Percentiles rank a stretch among this genome's conserved stretches.
These are phyloP conservation scores for Perizoma affinitatum DNA, from an alignment of 2,888 invertebrate species.

Conservation along the genomic window DNA sequence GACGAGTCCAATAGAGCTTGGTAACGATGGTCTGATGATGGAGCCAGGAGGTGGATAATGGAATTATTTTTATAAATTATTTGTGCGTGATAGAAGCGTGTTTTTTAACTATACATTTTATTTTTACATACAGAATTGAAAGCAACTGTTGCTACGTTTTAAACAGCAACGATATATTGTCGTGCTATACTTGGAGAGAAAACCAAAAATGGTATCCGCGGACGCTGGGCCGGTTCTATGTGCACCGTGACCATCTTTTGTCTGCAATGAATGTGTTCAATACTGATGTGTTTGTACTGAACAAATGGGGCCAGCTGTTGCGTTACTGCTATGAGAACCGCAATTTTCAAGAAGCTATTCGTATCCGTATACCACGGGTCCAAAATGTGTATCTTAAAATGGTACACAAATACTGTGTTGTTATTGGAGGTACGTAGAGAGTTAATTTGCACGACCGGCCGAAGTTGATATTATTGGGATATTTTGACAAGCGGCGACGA, in stretches of 20 bases:
- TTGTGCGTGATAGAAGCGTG: too few relatives aligned
- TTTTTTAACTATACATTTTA: background rate
- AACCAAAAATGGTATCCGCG: conserved; percentile 32
- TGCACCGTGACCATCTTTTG: conserved; percentile 28
- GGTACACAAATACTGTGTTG: conserved; percentile 45
- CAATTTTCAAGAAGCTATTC: conserved; percentile 18
- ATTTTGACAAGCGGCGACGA: too few relatives aligned
- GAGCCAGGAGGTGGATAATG: too few relatives aligned
- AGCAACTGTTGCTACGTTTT: conserved; percentile 46
- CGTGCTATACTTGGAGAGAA: conserved; percentile 5
- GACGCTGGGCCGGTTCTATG: conserved; percentile 43
- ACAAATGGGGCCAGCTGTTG: conserved; percentile 42
- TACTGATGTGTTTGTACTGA: conserved; percentile 44
- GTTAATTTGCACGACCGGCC: too few relatives aligned
- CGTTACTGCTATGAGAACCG: conserved; percentile 23
- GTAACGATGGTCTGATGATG: too few relatives aligned
- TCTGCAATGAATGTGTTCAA: conserved; percentile 39
- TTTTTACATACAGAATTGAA: conserved; percentile 44
- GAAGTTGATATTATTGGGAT: too few relatives aligned
- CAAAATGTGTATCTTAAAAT: conserved; percentile 19
- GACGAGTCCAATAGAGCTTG: too few relatives aligned
- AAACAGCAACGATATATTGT: conserved; percentile 35
- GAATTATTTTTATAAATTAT: too few relatives aligned
- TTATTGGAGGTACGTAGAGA: conserved; percentile 45
- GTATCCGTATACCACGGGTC: conserved; percentile 6